phyloP scores from a whole-genome alignment of 2,888 invertebrate genomes.

The Hirudinaria manillensis region DNA sequence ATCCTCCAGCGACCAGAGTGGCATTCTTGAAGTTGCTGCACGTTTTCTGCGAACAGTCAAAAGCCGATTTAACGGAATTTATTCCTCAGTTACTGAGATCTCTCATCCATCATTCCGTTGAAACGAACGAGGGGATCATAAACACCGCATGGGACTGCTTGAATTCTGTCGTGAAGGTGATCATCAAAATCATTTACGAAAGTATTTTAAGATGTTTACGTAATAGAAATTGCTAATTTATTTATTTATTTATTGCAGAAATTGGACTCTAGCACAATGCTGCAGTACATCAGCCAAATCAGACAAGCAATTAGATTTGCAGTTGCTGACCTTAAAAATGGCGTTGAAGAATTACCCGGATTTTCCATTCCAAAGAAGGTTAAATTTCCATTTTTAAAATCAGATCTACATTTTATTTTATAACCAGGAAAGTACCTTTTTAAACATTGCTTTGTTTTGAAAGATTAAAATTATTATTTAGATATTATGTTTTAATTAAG shows the following conservation, averaged over 20 bases:
- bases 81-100: slow-evolving; percentile 81
- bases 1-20: slow-evolving; percentile 52
- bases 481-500: no score
- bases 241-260: slow-evolving; percentile 57
- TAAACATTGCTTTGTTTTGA: no score
- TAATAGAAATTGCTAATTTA: neutral
- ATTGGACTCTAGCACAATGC: slow-evolving; percentile 75
- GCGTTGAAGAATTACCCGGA: slow-evolving; percentile 71
- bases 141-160: slow-evolving; percentile 86
- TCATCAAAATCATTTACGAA: neutral
- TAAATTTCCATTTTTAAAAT: neutral
- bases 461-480: no score
- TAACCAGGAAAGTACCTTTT: no score
- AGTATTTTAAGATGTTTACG: neutral
- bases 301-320: slow-evolving; percentile 87
- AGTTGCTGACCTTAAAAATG: slow-evolving; percentile 73
- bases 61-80: slow-evolving; percentile 78
- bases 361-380: slow-evolving; percentile 70
- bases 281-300: slow-evolving; percentile 78
- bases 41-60: slow-evolving; percentile 81
- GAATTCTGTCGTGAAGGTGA: slow-evolving; percentile 74
- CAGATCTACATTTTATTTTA: no score
- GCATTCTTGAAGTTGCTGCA: slow-evolving; percentile 80
- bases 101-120: slow-evolving; percentile 76
- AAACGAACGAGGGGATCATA: slow-evolving; percentile 72